Evolutionary conservation across 2,888 invertebrate species (phyloP).

Genomic region (Apoda limacodes): DNA sequence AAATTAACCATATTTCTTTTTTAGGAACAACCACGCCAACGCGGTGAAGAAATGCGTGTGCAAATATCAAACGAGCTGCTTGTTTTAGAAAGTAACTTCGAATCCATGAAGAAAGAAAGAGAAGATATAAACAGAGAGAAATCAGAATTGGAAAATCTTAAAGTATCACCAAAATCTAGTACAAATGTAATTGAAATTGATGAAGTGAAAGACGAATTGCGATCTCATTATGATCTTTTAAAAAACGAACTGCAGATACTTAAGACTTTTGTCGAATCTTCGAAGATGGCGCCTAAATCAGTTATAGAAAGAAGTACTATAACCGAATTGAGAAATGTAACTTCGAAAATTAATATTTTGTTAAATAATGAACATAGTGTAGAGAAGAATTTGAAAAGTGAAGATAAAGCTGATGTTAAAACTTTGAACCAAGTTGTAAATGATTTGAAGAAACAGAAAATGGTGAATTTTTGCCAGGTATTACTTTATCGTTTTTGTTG

Average conservation of each 20-base stretch:
- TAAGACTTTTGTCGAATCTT: slow-evolving; percentile 34
- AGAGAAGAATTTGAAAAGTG: slow-evolving; percentile 18
- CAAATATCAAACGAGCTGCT: slow-evolving; percentile 44
- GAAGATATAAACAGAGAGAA: slow-evolving; percentile 38
- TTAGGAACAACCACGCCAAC: no score
- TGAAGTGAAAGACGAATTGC: slow-evolving; percentile 26
- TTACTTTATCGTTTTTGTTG: slow-evolving; percentile 7
- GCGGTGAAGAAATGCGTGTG: slow-evolving; percentile 45
- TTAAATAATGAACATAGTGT: slow-evolving; percentile 36
- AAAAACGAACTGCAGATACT: slow-evolving; percentile 36
- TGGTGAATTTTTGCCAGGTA: slow-evolving; percentile 50
- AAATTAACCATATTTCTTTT: no score
- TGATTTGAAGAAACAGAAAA: slow-evolving; percentile 51
- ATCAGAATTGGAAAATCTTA: slow-evolving; percentile 28
- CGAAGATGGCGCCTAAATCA: slow-evolving; percentile 28
- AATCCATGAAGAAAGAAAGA: slow-evolving; percentile 40
- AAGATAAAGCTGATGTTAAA: slow-evolving; percentile 21
- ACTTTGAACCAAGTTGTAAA: slow-evolving; percentile 39
- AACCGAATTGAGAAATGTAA: slow-evolving; percentile 28
- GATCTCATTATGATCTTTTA: slow-evolving; percentile 33
- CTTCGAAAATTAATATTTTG: slow-evolving; percentile 20
- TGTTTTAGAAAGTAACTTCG: slow-evolving; percentile 36
- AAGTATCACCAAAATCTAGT: slow-evolving; percentile 18
- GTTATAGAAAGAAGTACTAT: slow-evolving; percentile 34
- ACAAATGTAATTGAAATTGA: slow-evolving; percentile 12